Conservation (phyloP, 1,140 invertebrate genomes). For the Hesperophylax magnus region DNA sequence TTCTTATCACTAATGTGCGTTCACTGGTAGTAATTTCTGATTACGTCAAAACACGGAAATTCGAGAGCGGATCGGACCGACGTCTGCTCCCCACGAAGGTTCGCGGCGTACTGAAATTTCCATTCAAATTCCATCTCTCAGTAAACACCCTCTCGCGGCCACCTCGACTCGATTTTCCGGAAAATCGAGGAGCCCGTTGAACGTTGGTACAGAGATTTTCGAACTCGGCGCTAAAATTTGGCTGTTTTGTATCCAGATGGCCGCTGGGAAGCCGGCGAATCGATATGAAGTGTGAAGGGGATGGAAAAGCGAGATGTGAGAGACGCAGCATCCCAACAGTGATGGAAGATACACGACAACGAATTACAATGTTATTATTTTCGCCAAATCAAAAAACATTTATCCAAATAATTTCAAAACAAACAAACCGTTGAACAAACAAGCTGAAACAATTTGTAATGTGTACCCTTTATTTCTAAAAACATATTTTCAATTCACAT, state of each 20-base stretch:
- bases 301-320: neutral
- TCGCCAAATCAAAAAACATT: no score
- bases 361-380: no score
- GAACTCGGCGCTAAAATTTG: neutral
- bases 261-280: slow-evolving; percentile 21
- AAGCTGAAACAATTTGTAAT: no score
- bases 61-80: neutral
- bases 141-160: slow-evolving; percentile 32
- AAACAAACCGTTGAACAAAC: no score
- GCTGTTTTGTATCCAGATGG: slow-evolving; percentile 35
- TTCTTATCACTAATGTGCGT: slow-evolving; percentile 21
- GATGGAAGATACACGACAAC: neutral
- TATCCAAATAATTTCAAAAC: no score
- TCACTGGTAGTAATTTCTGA: neutral
- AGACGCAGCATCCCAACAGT: slow-evolving; percentile 23
- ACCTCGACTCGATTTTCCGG: slow-evolving; percentile 24
- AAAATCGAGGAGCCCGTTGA: neutral
- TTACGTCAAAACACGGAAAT: slow-evolving; percentile 13
- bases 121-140: slow-evolving; percentile 14
- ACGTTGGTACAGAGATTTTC: neutral
- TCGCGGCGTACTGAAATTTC: slow-evolving; percentile 34
- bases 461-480: no score
- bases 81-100: slow-evolving; percentile 9
- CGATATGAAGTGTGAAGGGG: slow-evolving; percentile 24
- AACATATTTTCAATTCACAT: no score